Percentiles rank a stretch among this genome's conserved stretches.
Conservation (phyloP, 2,888 invertebrate species). For the Microplitis deprimator region DNA sequence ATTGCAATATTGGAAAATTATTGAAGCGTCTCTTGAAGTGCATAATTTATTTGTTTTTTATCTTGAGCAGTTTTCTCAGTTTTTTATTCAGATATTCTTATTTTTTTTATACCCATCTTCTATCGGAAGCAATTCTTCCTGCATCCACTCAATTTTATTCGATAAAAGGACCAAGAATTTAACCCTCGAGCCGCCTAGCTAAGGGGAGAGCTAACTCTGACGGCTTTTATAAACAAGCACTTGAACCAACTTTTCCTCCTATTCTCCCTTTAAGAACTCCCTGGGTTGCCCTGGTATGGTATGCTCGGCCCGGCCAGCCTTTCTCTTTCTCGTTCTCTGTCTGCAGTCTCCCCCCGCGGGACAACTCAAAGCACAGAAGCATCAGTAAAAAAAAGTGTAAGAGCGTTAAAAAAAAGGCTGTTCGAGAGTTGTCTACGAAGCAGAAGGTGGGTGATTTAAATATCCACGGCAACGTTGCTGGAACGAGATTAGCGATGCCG, state of each 20-base stretch:
- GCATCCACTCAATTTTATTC: conserved; percentile 50
- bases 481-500: conserved; percentile 20
- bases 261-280: conserved; percentile 8
- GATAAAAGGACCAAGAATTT: conserved; percentile 52
- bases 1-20: conserved; percentile 30
- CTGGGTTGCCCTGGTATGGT: background rate
- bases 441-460: conserved; percentile 10
- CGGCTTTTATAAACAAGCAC: conserved; percentile 50
- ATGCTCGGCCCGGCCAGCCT: background rate
- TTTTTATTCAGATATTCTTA: background rate
- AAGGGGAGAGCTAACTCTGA: conserved; percentile 24
- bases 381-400: background rate
- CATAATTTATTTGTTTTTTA: conserved; percentile 53
- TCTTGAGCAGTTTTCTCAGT: conserved; percentile 19
- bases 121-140: conserved; percentile 15
- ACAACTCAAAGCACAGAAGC: background rate
- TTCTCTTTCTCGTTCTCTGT: background rate
- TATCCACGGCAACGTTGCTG: conserved; percentile 23
- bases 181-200: conserved; percentile 37
- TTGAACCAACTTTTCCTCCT: conserved; percentile 41
- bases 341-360: background rate
- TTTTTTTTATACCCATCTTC: background rate
- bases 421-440: background rate
- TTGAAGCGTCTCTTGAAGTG: conserved; percentile 26
- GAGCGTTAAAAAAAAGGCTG: background rate